Evolutionary conservation across 2,113 vertebrate genomes (phyloP).

Genomic region (Isichthys henryi): DNA sequence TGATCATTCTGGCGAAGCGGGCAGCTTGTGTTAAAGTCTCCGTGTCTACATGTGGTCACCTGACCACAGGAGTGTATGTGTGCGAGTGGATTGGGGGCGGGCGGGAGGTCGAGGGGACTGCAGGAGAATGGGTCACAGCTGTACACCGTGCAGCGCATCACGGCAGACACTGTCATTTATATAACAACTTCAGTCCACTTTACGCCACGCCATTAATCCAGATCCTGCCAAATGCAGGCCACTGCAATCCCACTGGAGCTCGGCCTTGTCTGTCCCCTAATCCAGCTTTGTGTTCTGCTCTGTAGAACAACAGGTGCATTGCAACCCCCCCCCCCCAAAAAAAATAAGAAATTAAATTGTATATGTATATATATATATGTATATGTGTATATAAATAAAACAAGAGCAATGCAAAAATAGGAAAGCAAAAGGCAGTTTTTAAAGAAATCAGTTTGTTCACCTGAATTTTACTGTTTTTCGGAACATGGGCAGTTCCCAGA

Average conservation of each 20-base stretch:
- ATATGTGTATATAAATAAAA: neutral
- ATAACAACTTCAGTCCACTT: neutral
- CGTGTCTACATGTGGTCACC: neutral
- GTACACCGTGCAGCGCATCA: neutral
- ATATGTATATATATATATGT: neutral
- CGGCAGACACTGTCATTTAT: conserved; percentile 11
- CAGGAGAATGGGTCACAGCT: neutral
- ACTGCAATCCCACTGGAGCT: neutral
- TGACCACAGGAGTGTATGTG: neutral
- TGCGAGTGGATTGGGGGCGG: neutral
- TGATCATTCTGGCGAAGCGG: neutral
- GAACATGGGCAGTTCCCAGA: neutral
- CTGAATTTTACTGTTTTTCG: neutral
- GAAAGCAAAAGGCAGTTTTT: neutral
- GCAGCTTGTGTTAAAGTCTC: neutral
- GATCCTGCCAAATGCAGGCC: neutral
- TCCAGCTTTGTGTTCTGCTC: neutral
- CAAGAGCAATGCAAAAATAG: neutral
- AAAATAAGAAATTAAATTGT: neutral
- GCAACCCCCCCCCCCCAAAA: neutral
- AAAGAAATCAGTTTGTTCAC: neutral
- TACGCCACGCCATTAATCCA: neutral
- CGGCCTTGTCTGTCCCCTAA: neutral
- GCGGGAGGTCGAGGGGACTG: neutral
- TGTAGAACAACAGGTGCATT: neutral